phyloP scores from a whole-genome alignment of 37 sponge, comb jelly and placozoan genomes.

The Ianthella basta region DNA sequence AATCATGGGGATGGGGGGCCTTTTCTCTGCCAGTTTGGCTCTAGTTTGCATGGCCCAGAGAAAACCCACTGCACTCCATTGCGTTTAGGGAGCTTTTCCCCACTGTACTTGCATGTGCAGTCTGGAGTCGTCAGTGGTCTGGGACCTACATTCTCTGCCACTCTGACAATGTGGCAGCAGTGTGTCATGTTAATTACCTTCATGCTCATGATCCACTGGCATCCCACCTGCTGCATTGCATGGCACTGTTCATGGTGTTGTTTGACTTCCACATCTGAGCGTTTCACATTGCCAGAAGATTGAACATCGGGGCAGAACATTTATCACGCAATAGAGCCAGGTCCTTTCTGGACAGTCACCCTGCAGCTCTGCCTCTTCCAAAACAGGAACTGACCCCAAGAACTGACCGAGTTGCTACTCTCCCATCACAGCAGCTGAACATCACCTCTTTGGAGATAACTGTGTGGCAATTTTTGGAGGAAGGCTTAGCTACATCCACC shows the following conservation, averaged over 20 bases:
- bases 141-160: background rate
- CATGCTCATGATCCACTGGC: background rate
- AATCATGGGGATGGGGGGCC: slow-evolving; percentile 41
- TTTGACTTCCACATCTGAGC: too few relatives aligned
- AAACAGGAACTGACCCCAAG: background rate
- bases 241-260: too few relatives aligned
- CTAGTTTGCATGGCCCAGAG: slow-evolving; percentile 23
- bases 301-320: background rate
- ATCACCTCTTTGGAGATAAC: slow-evolving; percentile 21
- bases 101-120: background rate
- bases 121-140: slow-evolving; percentile 17
- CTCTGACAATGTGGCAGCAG: slow-evolving; percentile 41
- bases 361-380: slow-evolving; percentile 2
- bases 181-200: background rate
- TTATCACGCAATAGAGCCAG: slow-evolving; percentile 24
- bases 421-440: background rate
- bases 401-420: background rate
- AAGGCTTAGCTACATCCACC: slow-evolving; percentile 30
- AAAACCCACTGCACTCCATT: background rate
- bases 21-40: slow-evolving; percentile 22
- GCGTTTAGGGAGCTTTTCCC: slow-evolving; percentile 27
- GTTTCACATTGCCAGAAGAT: too few relatives aligned
- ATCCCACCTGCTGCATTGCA: too few relatives aligned
- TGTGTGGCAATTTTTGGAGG: slow-evolving; percentile 23
- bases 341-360: slow-evolving; percentile 7